phyloP scores from a whole-genome alignment of 2,888 invertebrate genomes.

The Omphaloscelis lunosa region DNA sequence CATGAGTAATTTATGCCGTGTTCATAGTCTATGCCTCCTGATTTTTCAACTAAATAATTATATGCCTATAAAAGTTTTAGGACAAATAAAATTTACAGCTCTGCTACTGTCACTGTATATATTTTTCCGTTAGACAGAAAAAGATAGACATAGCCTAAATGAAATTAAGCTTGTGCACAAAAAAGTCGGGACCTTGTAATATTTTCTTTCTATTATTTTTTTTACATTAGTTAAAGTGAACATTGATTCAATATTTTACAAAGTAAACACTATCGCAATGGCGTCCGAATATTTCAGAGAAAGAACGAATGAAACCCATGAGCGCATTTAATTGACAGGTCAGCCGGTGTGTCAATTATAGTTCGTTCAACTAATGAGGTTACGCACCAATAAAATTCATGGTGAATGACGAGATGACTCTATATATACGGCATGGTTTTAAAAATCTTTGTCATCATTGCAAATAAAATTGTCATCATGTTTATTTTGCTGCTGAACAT shows the following conservation, averaged over 20 bases:
- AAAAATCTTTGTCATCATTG: constrained; percentile 43
- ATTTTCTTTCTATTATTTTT: background rate
- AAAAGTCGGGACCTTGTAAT: background rate
- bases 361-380: constrained; percentile 88
- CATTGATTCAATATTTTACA: constrained; percentile 9
- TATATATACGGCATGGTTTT: constrained; percentile 60
- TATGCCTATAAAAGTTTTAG: background rate
- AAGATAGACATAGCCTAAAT: background rate
- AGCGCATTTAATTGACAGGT: constrained; percentile 87
- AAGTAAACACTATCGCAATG: constrained; percentile 13
- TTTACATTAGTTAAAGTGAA: background rate
- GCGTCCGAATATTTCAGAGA: constrained; percentile 57
- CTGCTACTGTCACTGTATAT: background rate
- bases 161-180: background rate
- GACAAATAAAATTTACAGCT: no score
- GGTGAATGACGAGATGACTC: constrained; percentile 73
- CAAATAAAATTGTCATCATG: constrained; percentile 22
- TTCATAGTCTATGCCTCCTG: background rate
- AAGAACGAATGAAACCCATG: constrained; percentile 71
- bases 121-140: no score
- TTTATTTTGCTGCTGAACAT: no score
- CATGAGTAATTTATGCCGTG: background rate
- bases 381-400: constrained; percentile 81
- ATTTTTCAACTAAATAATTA: background rate
- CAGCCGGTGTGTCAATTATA: constrained; percentile 90